Percentiles rank a stretch among this genome's conserved stretches.
These are phyloP conservation scores for Macrosoma leucophasiata DNA, from an alignment of 2,888 invertebrate species.

Conservation along the genomic window DNA sequence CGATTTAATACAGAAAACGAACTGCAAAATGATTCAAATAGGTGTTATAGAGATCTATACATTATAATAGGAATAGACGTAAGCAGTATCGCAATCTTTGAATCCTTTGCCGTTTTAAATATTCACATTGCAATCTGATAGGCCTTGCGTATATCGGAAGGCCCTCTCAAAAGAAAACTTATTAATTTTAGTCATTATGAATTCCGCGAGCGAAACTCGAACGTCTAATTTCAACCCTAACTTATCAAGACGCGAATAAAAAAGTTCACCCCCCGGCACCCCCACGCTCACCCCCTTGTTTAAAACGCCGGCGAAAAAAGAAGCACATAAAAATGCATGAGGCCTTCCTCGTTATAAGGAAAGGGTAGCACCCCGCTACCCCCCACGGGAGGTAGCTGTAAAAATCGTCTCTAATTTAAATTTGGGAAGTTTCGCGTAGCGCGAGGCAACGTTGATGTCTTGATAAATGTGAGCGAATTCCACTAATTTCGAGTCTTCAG, in stretches of 20 bases:
- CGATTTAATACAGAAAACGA: no score
- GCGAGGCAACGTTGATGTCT: constrained; percentile 71
- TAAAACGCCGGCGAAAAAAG: constrained; percentile 77
- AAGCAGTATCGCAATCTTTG: no score
- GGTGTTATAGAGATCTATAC: no score
- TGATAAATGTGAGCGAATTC: constrained; percentile 73
- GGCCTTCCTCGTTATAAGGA: constrained; percentile 77
- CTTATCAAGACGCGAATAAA: constrained; percentile 78
- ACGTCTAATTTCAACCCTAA: constrained; percentile 77
- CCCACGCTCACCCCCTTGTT: constrained; percentile 74
- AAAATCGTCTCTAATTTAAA: constrained; percentile 77
- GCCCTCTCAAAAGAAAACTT: constrained; percentile 72
- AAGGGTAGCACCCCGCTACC: constrained; percentile 69
- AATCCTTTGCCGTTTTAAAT: no score
- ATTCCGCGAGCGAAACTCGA: constrained; percentile 76
- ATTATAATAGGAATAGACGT: no score
- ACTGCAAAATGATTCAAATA: no score
- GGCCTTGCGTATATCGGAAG: no score
- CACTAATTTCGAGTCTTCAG: constrained; percentile 71
- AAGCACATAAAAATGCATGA: constrained; percentile 78
- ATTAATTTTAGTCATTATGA: constrained; percentile 76
- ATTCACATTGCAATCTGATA: no score
- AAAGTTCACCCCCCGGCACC: constrained; percentile 70
- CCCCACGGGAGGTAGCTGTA: constrained; percentile 70
- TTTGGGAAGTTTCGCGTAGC: constrained; percentile 74